Percentiles rank a stretch among this genome's conserved stretches.
Conservation (phyloP, 2,113 vertebrate species). For the Coreoperca whiteheadi region DNA sequence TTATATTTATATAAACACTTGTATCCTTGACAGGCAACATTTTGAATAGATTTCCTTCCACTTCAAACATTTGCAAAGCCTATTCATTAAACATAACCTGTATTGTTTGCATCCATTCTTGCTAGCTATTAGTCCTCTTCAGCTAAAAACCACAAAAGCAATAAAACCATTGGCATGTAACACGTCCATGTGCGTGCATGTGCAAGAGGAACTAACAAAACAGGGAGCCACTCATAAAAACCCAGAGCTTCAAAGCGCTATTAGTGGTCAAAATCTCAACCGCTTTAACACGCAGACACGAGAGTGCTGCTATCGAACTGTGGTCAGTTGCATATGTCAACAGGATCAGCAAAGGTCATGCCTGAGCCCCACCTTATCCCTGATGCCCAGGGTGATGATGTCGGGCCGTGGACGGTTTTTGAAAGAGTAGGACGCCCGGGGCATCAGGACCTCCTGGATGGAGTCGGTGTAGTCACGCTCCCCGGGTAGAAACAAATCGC, state of each 20-base stretch:
- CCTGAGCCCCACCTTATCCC: slow-evolving; percentile 76
- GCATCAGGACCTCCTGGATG: slow-evolving; percentile 70
- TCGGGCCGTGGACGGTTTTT: slow-evolving; percentile 76
- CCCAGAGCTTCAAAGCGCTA: too few relatives aligned
- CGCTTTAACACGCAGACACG: background rate
- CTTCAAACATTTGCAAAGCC: background rate
- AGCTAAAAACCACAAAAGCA: background rate
- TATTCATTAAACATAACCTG: background rate
- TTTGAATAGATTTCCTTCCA: too few relatives aligned
- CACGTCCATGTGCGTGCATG: background rate
- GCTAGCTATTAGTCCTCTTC: background rate
- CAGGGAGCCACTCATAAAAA: background rate
- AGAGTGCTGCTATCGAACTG: background rate
- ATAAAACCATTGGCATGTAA: background rate
- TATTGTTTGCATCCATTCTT: background rate
- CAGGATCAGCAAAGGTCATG: background rate
- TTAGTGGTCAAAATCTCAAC: background rate
- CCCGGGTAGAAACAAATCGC: slow-evolving; percentile 70
- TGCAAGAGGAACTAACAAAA: background rate
- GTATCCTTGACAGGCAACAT: background rate
- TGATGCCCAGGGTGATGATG: slow-evolving; percentile 62
- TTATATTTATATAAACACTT: background rate
- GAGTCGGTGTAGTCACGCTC: slow-evolving; percentile 76
- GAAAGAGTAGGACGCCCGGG: slow-evolving; percentile 75
- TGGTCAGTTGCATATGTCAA: background rate